These are phyloP conservation scores for Scelioninae gen. 1 DNA, from an alignment of 2,888 invertebrate genomes.

Conservation along the genomic window DNA sequence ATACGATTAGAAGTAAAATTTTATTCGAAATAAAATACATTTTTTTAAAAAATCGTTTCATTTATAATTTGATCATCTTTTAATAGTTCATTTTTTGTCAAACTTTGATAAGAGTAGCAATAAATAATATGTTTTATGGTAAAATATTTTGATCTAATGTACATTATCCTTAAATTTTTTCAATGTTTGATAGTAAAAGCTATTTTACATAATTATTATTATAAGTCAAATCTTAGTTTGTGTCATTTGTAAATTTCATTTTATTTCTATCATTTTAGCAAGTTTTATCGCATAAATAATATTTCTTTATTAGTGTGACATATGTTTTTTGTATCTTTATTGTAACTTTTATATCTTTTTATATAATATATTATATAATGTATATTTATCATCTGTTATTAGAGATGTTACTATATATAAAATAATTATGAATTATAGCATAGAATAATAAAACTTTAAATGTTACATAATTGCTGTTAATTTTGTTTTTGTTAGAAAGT, in stretches of 20 bases:
- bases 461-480: slow-evolving; percentile 15
- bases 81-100: no score
- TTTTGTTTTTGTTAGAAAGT: neutral
- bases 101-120: no score
- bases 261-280: neutral
- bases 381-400: neutral
- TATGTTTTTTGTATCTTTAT: neutral
- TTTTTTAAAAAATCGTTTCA: neutral
- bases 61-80: no score
- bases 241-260: neutral
- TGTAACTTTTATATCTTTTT: slow-evolving; percentile 5
- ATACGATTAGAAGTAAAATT: no score
- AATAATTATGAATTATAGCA: slow-evolving; percentile 17
- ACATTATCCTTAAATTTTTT: no score
- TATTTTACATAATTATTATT: no score
- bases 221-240: no score
- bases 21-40: neutral
- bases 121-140: no score
- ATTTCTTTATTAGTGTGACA: neutral
- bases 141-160: no score
- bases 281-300: neutral
- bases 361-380: slow-evolving; percentile 24
- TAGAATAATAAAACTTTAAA: slow-evolving; percentile 13
- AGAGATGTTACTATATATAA: slow-evolving; percentile 13
- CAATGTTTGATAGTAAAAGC: no score